These are phyloP conservation scores for Brachycybe producta DNA, from an alignment of 2,888 invertebrate species.

Conservation along the genomic window DNA sequence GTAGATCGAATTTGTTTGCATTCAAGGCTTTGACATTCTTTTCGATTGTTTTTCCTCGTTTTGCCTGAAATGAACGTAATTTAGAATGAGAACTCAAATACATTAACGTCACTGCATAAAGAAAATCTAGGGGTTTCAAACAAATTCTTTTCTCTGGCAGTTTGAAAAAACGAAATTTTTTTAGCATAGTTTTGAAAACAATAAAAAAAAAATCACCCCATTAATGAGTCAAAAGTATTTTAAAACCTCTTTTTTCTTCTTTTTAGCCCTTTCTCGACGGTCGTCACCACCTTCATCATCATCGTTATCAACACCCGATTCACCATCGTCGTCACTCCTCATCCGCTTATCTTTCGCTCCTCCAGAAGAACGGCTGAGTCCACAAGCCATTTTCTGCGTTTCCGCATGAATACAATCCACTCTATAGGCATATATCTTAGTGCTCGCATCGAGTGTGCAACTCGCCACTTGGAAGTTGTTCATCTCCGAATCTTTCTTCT, in stretches of 20 bases:
- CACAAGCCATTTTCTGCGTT: slow-evolving; percentile 61
- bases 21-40: slow-evolving; percentile 35
- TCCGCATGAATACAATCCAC: slow-evolving; percentile 75
- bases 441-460: slow-evolving; percentile 72
- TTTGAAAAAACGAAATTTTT: too few species aligned
- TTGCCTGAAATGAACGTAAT: slow-evolving; percentile 21
- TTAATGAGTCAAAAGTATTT: neutral
- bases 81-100: neutral
- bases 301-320: slow-evolving; percentile 20
- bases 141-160: too few species aligned
- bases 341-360: slow-evolving; percentile 21
- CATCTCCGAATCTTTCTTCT: slow-evolving; percentile 52
- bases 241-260: slow-evolving; percentile 26
- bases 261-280: too few species aligned
- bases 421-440: slow-evolving; percentile 72
- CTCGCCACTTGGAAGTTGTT: slow-evolving; percentile 62
- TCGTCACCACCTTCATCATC: slow-evolving; percentile 21
- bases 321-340: slow-evolving; percentile 20
- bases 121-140: neutral
- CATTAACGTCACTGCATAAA: neutral
- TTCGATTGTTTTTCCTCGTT: slow-evolving; percentile 31
- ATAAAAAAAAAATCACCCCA: neutral
- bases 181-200: too few species aligned
- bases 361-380: slow-evolving; percentile 37
- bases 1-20: slow-evolving; percentile 33